Evolutionary conservation across 2,888 invertebrate genomes (phyloP), one percentile per base, ranked within the genome.

Genomic region (Amphipoea lucens): DNA sequence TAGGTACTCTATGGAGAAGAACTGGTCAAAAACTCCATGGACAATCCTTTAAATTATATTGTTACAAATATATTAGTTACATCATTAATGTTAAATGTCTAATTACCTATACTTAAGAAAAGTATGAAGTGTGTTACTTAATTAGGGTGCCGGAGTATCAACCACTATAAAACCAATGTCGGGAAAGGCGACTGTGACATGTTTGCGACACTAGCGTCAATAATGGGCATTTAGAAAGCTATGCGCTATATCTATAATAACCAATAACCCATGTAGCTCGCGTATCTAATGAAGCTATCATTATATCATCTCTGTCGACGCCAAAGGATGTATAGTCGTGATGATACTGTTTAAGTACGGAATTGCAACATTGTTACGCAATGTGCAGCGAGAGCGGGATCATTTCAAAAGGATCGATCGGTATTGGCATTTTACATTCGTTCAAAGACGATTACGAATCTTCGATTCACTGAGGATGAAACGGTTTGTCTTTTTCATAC

Each of bases 201-300:
- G 68, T 36, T 23, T 54, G 45, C 20, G 36, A 70, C 45, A n/a
- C 29, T 9, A 20, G 23, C n/a, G 45, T 20, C 42, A 70, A 71
- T 71, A 70, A 51, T 11, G 36, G 17, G 4, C 60, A 29, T 79
- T 80, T 68, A 81, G 70, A 68, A 80, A 23, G 69, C 11, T 23
- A 23, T 65, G 65, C 23, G 63, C 40, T 6, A 62, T 2, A 45
- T 72, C 73, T 70, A 1, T 82, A 86, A 86, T 82, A 57, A 23
- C n/a, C 82, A 62, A 82, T 86, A 66, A 36, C 20, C 4, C 0
- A 82, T 82, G 45, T 75, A 23, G 11, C 57, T 74, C 82, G 82
- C 86, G 82, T 86, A 66, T 0, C 48, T 72, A 85, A 81, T 81
- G 81, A 70, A 80, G 81, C 85, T 40, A 85, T 86, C 75, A 86